phyloP scores from a whole-genome alignment of 2,113 vertebrate species.

The Sorex araneus region DNA sequence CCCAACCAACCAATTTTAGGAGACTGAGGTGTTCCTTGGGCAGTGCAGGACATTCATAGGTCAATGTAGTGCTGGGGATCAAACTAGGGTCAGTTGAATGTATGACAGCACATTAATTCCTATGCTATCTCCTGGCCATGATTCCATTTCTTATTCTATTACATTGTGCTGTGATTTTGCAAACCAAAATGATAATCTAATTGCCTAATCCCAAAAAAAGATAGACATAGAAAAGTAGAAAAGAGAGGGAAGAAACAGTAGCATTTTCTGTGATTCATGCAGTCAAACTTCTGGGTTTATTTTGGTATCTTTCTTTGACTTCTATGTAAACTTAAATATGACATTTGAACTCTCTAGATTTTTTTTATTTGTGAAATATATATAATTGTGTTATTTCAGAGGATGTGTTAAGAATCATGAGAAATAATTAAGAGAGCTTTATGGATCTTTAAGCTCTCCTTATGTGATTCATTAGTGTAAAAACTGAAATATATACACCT shows the following conservation, averaged over 20 bases:
- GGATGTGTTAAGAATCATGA: background rate
- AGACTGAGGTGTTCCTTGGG: too few species aligned
- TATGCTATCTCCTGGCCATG: too few species aligned
- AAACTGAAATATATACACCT: too few species aligned
- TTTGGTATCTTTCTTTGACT: background rate
- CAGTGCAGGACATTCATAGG: too few species aligned
- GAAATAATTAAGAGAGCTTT: constrained; percentile 5
- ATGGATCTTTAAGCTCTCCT: too few species aligned
- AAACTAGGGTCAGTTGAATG: too few species aligned
- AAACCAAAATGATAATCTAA: background rate
- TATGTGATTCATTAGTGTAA: too few species aligned
- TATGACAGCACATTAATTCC: too few species aligned
- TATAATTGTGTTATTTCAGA: background rate
- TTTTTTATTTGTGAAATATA: background rate
- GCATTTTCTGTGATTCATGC: background rate
- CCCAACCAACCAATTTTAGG: too few species aligned
- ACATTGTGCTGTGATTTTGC: background rate
- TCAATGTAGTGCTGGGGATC: too few species aligned
- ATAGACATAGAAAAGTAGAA: background rate
- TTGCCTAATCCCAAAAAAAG: constrained; percentile 3
- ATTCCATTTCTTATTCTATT: background rate
- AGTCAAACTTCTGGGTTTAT: background rate
- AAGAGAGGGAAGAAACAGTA: background rate
- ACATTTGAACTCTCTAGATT: background rate
- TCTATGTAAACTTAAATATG: background rate